Conservation (phyloP, 2,888 invertebrate species). For the Tribolium freemani region DNA sequence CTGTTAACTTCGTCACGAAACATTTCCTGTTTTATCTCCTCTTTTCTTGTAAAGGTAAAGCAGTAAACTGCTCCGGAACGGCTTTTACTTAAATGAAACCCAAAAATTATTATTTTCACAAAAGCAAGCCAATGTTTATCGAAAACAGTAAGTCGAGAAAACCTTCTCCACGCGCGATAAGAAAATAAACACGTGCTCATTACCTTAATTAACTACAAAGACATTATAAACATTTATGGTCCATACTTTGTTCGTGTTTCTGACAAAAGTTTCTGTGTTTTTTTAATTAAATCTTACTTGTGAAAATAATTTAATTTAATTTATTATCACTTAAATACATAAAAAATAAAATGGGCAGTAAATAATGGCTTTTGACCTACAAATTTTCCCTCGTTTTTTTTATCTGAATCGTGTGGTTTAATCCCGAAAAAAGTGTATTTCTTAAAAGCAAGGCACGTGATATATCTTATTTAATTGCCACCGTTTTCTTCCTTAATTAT, state of each 20-base stretch:
- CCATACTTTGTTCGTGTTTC: background rate
- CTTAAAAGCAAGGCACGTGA: slow-evolving; percentile 23
- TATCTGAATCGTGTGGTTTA: slow-evolving; percentile 9
- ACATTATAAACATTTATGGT: background rate
- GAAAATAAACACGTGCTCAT: slow-evolving; percentile 5
- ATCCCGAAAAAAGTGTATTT: slow-evolving; percentile 20
- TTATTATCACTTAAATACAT: background rate
- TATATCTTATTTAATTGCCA: slow-evolving; percentile 36
- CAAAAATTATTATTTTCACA: background rate
- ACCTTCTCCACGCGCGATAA: background rate
- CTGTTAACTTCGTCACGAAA: too few relatives aligned
- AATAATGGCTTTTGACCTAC: slow-evolving; percentile 8
- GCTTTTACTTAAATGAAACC: background rate
- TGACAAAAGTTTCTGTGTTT: background rate
- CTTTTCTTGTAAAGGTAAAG: too few relatives aligned
- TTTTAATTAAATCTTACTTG: background rate
- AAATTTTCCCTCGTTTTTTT: slow-evolving; percentile 9
- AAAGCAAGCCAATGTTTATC: background rate
- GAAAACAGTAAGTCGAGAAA: background rate
- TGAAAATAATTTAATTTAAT: slow-evolving; percentile 4
- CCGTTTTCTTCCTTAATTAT: slow-evolving; percentile 37
- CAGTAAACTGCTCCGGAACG: too few relatives aligned
- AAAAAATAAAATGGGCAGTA: background rate
- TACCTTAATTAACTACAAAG: background rate
- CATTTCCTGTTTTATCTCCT: too few relatives aligned